Evolutionary conservation across 1,140 invertebrate genomes (phyloP).

Genomic region (Ephestia elutella): DNA sequence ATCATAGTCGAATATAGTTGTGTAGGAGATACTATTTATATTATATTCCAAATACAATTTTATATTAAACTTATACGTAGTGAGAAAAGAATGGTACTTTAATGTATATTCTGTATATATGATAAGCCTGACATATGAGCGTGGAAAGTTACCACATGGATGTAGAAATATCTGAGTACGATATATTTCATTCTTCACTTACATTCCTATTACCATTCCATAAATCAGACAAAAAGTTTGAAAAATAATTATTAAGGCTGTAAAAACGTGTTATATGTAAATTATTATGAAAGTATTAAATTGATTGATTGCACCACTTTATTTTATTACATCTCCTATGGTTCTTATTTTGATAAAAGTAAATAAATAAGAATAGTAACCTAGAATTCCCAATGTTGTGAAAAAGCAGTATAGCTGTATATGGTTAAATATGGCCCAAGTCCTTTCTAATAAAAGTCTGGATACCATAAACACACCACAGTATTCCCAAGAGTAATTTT

Average conservation of each 20-base stretch:
- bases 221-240: not conserved
- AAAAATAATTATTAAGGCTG: constrained; percentile 17
- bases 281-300: constrained; percentile 66
- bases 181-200: not conserved
- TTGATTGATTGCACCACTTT: constrained; percentile 34
- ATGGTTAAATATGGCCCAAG: no score
- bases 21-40: constrained; percentile 60
- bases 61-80: constrained; percentile 29
- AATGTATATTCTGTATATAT: constrained; percentile 63
- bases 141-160: constrained; percentile 22
- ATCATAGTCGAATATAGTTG: constrained; percentile 62
- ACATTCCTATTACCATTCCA: constrained; percentile 33
- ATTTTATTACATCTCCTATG: constrained; percentile 22
- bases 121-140: constrained; percentile 13
- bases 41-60: constrained; percentile 51
- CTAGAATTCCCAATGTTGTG: no score
- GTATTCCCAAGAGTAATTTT: no score
- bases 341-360: no score
- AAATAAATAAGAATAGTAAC: no score
- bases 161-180: not conserved
- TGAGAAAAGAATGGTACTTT: constrained; percentile 14
- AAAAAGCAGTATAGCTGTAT: no score
- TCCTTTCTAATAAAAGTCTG: no score
- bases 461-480: no score
- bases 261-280: constrained; percentile 50